Evolutionary conservation across 1,140 invertebrate genomes (phyloP).

Genomic region (Parapsyche elsis): DNA sequence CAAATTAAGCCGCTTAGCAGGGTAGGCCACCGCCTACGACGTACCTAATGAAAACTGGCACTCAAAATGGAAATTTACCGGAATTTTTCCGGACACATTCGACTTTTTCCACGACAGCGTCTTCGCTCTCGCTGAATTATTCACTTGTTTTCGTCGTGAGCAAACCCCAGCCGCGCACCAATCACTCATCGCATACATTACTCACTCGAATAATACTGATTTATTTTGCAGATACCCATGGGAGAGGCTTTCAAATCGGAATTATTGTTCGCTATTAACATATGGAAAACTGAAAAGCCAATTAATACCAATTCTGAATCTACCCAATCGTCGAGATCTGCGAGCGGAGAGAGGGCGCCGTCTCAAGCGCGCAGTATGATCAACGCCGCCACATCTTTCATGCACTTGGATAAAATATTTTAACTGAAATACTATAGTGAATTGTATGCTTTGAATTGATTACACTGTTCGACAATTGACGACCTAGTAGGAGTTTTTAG

Average conservation of each 20-base stretch:
- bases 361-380: conserved; percentile 40
- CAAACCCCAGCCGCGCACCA: too few species aligned
- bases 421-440: conserved; percentile 1
- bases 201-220: background rate
- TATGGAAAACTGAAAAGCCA: conserved; percentile 67
- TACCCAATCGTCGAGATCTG: conserved; percentile 34
- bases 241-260: conserved; percentile 69
- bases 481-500: too few species aligned
- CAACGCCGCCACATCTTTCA: conserved; percentile 45
- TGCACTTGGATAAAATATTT: conserved; percentile 49
- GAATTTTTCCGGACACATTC: background rate
- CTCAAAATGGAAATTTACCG: conserved; percentile 17
- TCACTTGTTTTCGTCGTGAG: background rate
- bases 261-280: conserved; percentile 68
- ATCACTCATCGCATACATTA: too few species aligned
- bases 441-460: conserved; percentile 9
- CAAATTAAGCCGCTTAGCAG: conserved; percentile 27
- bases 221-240: conserved; percentile 66
- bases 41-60: conserved; percentile 15
- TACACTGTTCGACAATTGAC: too few species aligned
- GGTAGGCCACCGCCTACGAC: background rate
- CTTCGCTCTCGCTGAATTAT: background rate
- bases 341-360: conserved; percentile 2
- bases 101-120: background rate
- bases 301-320: conserved; percentile 57